Evolutionary conservation across 2,797 vertebrate genomes (phyloP), one percentile per base, ranked within the genome.

Genomic region (Petrocephalus schoutedeni): DNA sequence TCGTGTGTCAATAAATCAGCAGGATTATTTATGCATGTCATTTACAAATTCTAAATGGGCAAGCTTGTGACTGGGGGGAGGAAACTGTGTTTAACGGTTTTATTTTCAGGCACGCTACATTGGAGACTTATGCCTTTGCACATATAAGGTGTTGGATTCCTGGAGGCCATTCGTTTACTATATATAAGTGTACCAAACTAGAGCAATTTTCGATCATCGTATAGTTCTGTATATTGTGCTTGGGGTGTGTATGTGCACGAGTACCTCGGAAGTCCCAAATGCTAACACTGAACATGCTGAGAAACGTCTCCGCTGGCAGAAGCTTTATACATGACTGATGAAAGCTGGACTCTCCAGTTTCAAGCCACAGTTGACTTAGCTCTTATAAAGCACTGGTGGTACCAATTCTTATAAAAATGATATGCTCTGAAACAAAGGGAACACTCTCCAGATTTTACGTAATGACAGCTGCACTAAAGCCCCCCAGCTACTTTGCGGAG

Each of bases 1-100:
- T 89, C 90, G 89, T 88, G 91, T 90, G 67, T 83, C 88, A 89
- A 93, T 92, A 92, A 92, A 91, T 87, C 85, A 89, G 89, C 86
- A 87, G 88, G 87, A 89, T 87, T 90, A 90, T 91, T 58, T 21
- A 53, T 91, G 89, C 86, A 89, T 89, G 85, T 89, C 64, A 23
- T 92, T 91, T 90, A 89, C 87, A 89, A 89, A 91, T 61, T 61
- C 88, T 88, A 89, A 56, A 86, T 83, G 83, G 74, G 19, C 19
- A 74, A 86, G 57, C 9, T 80, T 87, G 51, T 87, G 32, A 59
- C 32, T 61, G 28, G 51, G 32, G 36, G 74, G 36, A 45, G 3
- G 54, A 49, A 49, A 59, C 45, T 21, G 36, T 85, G 54, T 57
- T 85, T 51, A 49, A 58, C 51, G 4, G 23, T 56, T 10, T 54